phyloP scores from a whole-genome alignment of 2,113 vertebrate genomes.

The Callopanchax toddi region DNA sequence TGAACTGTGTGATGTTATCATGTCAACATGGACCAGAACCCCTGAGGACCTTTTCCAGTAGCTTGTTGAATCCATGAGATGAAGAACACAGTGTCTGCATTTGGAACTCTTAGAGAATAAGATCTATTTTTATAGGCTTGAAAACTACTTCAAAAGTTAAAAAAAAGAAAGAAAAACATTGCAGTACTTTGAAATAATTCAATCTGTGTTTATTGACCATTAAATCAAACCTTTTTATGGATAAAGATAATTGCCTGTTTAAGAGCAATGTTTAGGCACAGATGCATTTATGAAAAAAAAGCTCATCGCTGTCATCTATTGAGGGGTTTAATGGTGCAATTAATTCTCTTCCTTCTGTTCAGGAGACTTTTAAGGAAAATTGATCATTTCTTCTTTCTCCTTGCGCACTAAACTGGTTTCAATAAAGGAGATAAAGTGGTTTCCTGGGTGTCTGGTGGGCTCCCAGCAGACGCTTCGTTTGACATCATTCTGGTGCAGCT shows the following conservation, averaged over 20 bases:
- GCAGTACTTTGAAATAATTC: slow-evolving; percentile 86
- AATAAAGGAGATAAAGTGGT: slow-evolving; percentile 97
- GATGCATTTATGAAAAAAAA: slow-evolving; percentile 92
- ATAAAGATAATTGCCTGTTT: slow-evolving; percentile 95
- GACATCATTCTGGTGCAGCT: slow-evolving; percentile 86
- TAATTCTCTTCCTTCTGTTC: slow-evolving; percentile 98
- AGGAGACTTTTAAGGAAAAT: slow-evolving; percentile 96
- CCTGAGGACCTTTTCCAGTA: too few species aligned
- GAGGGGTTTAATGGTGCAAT: slow-evolving; percentile 95
- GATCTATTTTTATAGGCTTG: slow-evolving; percentile 37
- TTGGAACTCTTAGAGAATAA: too few species aligned
- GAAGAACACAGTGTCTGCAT: too few species aligned
- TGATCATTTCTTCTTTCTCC: slow-evolving; percentile 81
- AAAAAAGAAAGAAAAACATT: slow-evolving; percentile 85
- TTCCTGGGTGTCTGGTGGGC: slow-evolving; percentile 88
- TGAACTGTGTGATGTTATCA: too few species aligned
- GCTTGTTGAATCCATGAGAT: too few species aligned
- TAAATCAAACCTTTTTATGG: slow-evolving; percentile 93
- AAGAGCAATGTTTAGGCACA: slow-evolving; percentile 90
- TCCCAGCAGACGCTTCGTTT: slow-evolving; percentile 90
- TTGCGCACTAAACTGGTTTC: slow-evolving; percentile 89
- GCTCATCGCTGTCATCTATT: slow-evolving; percentile 93
- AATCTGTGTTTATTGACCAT: slow-evolving; percentile 95
- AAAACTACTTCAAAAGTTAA: slow-evolving; percentile 75
- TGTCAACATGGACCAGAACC: too few species aligned